phyloP scores from a whole-genome alignment of 2,888 invertebrate species.

The Oscheius sp. region DNA sequence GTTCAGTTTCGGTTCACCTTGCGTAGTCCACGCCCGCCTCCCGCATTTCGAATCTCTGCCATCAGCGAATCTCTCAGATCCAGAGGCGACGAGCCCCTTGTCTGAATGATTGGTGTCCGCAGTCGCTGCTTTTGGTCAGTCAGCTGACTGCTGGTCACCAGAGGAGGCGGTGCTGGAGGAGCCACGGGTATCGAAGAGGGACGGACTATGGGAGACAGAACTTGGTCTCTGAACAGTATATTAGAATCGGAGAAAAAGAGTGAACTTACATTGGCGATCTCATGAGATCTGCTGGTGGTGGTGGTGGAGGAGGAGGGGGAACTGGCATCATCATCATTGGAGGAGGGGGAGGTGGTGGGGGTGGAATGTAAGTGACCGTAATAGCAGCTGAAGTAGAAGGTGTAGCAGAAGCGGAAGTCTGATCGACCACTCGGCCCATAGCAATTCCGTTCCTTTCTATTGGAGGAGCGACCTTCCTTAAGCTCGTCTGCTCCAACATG shows the following conservation, averaged over 20 bases:
- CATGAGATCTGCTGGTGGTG: slow-evolving; percentile 22
- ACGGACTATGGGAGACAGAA: slow-evolving; percentile 8
- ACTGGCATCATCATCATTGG: neutral
- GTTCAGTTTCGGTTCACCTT: slow-evolving; percentile 14
- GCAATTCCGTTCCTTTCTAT: slow-evolving; percentile 31
- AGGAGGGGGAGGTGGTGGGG: slow-evolving; percentile 20
- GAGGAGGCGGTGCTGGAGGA: slow-evolving; percentile 20
- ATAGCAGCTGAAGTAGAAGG: neutral
- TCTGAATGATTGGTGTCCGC: slow-evolving; percentile 1
- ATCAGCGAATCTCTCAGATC: slow-evolving; percentile 30
- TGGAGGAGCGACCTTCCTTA: slow-evolving; percentile 32
- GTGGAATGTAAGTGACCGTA: neutral
- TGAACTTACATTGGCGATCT: slow-evolving; percentile 16
- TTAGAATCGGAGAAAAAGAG: neutral
- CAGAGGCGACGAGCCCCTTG: neutral
- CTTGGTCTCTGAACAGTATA: slow-evolving; percentile 17
- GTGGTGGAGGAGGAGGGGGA: slow-evolving; percentile 28
- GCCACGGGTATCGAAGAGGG: slow-evolving; percentile 24
- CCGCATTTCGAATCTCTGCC: slow-evolving; percentile 30
- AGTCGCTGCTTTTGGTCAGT: slow-evolving; percentile 34
- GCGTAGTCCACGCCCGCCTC: slow-evolving; percentile 13
- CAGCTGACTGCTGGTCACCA: slow-evolving; percentile 16
- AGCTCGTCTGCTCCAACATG: slow-evolving; percentile 4
- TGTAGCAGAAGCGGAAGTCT: neutral
- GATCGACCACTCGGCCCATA: slow-evolving; percentile 29